A percentile compares a stretch with the other conserved stretches of the same genome.
These are phyloP conservation scores for Calycopis cecrops DNA, from an alignment of 1,140 invertebrate species.

Conservation along the genomic window DNA sequence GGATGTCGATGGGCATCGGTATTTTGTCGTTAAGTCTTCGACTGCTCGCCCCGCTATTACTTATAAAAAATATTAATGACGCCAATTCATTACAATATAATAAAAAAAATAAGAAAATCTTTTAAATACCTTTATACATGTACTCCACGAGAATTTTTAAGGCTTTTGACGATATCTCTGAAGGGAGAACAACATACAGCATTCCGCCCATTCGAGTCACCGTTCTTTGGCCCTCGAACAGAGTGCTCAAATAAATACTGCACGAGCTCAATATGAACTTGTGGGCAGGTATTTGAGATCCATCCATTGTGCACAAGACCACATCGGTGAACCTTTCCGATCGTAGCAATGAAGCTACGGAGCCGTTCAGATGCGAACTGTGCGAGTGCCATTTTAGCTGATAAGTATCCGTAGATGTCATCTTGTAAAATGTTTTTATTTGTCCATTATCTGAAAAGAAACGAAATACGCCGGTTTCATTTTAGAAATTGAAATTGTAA, in stretches of 20 bases:
- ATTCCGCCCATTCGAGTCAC: slow-evolving; percentile 75
- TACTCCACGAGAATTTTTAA: slow-evolving; percentile 89
- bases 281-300: slow-evolving; percentile 88
- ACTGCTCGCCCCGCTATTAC: too few species aligned
- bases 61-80: too few species aligned
- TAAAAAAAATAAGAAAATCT: too few species aligned
- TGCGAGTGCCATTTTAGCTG: slow-evolving; percentile 92
- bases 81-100: too few species aligned
- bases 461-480: too few species aligned
- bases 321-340: slow-evolving; percentile 91
- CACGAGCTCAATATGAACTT: slow-evolving; percentile 91
- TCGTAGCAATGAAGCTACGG: slow-evolving; percentile 84
- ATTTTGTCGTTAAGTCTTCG: too few species aligned
- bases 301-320: slow-evolving; percentile 86
- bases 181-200: slow-evolving; percentile 85
- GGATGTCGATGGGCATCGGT: too few species aligned
- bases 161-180: slow-evolving; percentile 85
- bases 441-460: slow-evolving; percentile 23
- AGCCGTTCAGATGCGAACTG: slow-evolving; percentile 85
- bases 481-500: too few species aligned
- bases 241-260: slow-evolving; percentile 75
- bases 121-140: slow-evolving; percentile 81
- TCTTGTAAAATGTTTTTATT: slow-evolving; percentile 27
- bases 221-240: slow-evolving; percentile 75
- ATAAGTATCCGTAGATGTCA: slow-evolving; percentile 83